Conservation (phyloP, 2,113 vertebrate species). For the Mohoua ochrocephala region DNA sequence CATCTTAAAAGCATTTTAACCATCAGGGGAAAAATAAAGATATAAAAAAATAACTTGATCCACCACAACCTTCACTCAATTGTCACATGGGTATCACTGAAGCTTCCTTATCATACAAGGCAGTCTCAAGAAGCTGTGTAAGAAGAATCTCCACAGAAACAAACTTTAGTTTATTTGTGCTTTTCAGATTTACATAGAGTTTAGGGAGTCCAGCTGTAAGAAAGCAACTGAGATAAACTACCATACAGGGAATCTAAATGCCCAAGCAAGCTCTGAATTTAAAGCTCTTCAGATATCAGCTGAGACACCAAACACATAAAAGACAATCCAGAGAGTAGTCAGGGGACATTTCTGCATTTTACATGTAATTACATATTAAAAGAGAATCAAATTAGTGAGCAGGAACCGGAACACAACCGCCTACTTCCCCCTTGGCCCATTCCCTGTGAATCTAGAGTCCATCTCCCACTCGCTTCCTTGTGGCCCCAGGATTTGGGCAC, state of each 20-base stretch:
- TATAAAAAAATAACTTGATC: background rate
- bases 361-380: background rate
- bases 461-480: background rate
- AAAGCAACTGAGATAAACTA: background rate
- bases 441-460: background rate
- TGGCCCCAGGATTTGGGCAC: background rate
- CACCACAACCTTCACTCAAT: background rate
- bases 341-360: background rate
- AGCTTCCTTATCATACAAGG: background rate
- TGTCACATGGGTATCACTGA: background rate
- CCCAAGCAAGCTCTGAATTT: background rate
- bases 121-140: background rate
- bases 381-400: background rate
- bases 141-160: background rate
- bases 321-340: background rate
- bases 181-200: background rate
- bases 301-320: background rate
- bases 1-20: background rate
- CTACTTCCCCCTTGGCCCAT: background rate
- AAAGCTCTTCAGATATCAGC: background rate
- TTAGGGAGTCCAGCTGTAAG: background rate
- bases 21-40: rapidly evolving
- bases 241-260: background rate
- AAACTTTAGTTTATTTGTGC: background rate
- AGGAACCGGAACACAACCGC: background rate